Conservation (phyloP, 2,888 invertebrate species). For the Portevinia maculata region DNA sequence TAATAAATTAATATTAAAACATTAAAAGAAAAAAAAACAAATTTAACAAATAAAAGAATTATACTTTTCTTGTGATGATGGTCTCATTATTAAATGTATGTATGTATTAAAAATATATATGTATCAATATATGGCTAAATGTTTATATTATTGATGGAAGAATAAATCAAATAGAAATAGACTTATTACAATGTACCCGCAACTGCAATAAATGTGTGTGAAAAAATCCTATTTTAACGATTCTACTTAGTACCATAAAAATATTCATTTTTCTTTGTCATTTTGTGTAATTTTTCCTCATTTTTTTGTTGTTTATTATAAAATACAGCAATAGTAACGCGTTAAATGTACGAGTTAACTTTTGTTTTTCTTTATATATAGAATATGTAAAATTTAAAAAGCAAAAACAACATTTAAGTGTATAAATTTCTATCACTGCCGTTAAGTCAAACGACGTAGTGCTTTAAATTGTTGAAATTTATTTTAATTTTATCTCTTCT, state of each 20-base stretch:
- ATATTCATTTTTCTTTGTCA: not conserved
- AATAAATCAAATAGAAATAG: conserved; percentile 10
- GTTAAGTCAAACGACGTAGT: conserved; percentile 36
- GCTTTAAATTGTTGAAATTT: not conserved
- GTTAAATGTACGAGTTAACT: not conserved
- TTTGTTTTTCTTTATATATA: not conserved
- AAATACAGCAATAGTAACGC: conserved; percentile 16
- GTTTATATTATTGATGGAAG: conserved; percentile 11
- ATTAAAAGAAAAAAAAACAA: conserved; percentile 11
- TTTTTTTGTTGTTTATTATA: not conserved
- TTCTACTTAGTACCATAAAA: conserved; percentile 1
- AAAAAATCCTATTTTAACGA: conserved; percentile 36
- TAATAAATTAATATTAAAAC: conserved; percentile 14
- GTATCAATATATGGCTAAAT: conserved; percentile 14
- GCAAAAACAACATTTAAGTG: not conserved
- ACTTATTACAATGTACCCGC: conserved; percentile 15
- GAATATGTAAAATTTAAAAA: not conserved
- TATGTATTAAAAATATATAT: conserved; percentile 43
- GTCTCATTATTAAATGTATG: conserved; percentile 64
- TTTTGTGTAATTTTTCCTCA: not conserved
- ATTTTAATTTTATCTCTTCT: no score
- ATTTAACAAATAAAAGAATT: no score
- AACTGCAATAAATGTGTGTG: conserved; percentile 28
- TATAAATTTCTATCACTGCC: conserved; percentile 44
- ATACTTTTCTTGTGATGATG: conserved; percentile 61